Conservation (phyloP, 2,797 vertebrate species). For the Microchirus variegatus region DNA sequence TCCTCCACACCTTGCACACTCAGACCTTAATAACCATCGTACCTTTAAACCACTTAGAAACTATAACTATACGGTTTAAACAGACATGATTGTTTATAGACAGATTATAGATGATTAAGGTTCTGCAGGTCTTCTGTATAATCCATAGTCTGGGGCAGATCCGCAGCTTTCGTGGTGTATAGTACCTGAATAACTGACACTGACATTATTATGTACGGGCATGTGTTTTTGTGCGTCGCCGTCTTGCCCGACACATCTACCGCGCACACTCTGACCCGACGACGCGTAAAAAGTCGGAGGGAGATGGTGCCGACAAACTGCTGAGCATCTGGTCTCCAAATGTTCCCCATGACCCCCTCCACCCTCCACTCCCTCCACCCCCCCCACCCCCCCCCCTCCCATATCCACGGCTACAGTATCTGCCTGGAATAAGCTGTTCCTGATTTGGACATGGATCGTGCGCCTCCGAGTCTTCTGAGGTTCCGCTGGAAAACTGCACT, state of each 20-base stretch:
- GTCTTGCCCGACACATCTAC: conserved; percentile 67
- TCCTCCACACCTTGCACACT: too few relatives aligned
- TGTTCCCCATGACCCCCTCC: conserved; percentile 74
- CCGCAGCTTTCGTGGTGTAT: conserved; percentile 45
- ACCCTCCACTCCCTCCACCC: too few relatives aligned
- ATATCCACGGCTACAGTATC: conserved; percentile 61
- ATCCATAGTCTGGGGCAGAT: conserved; percentile 7
- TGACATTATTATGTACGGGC: conserved; percentile 68
- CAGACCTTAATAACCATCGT: too few relatives aligned
- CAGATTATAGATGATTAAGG: neutral
- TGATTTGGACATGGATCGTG: conserved; percentile 74
- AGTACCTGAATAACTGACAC: conserved; percentile 52
- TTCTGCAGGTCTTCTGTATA: too few relatives aligned
- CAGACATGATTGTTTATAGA: neutral
- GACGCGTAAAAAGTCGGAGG: conserved; percentile 56
- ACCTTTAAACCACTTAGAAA: too few relatives aligned
- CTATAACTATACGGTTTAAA: neutral
- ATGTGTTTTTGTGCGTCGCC: conserved; percentile 65
- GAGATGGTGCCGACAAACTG: conserved; percentile 74
- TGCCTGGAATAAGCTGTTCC: conserved; percentile 71
- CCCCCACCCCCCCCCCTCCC: too few relatives aligned
- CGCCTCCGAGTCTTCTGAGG: conserved; percentile 57
- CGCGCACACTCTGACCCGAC: conserved; percentile 65
- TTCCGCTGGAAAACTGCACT: conserved; percentile 44
- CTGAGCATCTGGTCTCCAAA: conserved; percentile 85